These are phyloP conservation scores for Macrosteles quadrilineatus DNA, from an alignment of 1,140 invertebrate species.

Conservation along the genomic window DNA sequence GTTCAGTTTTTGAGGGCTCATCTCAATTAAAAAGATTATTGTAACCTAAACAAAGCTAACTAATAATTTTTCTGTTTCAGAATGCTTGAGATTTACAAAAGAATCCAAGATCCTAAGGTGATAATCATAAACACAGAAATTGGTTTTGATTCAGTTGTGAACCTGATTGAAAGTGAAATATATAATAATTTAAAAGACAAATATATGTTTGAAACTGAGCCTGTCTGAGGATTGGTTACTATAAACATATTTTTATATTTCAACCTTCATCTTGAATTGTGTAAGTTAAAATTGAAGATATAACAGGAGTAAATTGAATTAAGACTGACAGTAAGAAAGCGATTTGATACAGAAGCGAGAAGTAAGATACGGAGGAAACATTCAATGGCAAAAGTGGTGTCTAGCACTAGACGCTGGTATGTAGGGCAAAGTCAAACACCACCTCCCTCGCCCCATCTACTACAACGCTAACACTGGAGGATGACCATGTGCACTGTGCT, in stretches of 20 bases:
- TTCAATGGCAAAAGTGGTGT: not conserved
- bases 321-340: not conserved
- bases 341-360: not conserved
- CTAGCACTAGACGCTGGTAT: too few relatives aligned
- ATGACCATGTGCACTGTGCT: too few relatives aligned
- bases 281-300: not conserved
- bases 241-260: too few relatives aligned
- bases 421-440: too few relatives aligned
- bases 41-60: not conserved
- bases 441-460: too few relatives aligned
- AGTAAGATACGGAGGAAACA: not conserved
- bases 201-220: not conserved
- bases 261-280: too few relatives aligned
- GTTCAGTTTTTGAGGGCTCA: not conserved
- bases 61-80: not conserved
- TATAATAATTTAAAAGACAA: not conserved
- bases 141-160: not conserved
- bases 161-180: not conserved
- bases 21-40: not conserved
- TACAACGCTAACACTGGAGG: too few relatives aligned
- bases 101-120: conserved; percentile 1
- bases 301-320: not conserved
- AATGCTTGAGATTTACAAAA: not conserved
- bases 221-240: not conserved
- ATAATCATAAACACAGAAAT: not conserved